These are phyloP conservation scores for Balearica regulorum DNA, from an alignment of 2,797 vertebrate species.

Conservation along the genomic window DNA sequence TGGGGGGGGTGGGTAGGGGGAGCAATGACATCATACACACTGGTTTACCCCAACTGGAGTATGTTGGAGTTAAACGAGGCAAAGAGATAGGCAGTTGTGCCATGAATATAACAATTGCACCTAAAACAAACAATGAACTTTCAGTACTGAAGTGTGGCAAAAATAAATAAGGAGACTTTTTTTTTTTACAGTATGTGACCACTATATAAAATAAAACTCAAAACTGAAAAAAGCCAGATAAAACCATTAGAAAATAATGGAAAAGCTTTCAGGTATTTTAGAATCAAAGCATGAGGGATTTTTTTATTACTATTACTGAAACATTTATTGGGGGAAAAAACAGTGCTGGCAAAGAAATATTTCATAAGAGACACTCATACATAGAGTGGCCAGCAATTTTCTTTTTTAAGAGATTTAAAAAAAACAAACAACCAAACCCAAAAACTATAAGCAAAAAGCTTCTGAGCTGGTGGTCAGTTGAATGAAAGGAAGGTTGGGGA, in stretches of 20 bases:
- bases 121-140: not conserved
- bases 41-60: not conserved
- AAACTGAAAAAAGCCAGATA: not conserved
- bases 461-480: not conserved
- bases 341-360: not conserved
- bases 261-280: not conserved
- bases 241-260: not conserved
- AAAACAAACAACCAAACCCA: not conserved
- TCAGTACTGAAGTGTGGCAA: not conserved
- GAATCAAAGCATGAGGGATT: not conserved
- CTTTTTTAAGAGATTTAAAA: not conserved
- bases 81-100: not conserved
- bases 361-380: not conserved
- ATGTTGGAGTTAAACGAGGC: not conserved
- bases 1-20: too few relatives aligned
- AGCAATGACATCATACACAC: not conserved
- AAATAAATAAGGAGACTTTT: not conserved
- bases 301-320: not conserved
- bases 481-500: not conserved
- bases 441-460: fast-evolving
- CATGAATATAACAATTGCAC: not conserved
- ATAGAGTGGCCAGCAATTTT: not conserved
- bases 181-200: too few relatives aligned
- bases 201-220: not conserved
- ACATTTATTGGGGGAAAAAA: not conserved